Evolutionary conservation across 2,888 invertebrate species (phyloP), one percentile per base, ranked within the genome.

Genomic region (Halocaridina rubra): DNA sequence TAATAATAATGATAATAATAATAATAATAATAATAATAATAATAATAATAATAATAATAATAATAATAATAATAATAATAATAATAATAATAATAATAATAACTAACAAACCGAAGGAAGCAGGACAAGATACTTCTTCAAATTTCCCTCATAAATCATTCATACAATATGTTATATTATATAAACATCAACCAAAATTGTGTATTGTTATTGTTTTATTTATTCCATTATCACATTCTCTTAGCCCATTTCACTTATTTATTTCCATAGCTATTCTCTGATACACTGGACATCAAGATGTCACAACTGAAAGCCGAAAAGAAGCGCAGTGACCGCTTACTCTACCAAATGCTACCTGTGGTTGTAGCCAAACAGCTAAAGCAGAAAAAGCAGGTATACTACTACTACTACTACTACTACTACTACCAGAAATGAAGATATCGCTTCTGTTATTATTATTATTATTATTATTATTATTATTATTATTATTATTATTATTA

Each of bases 301-400:
- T 93, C 94, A 80, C 96, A 96, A 90, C 90, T 97, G 89, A 95
- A 96, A 90, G 93, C 94, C 71, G 96, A 97, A 90, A 96, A 96
- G 89, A 94, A 94, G 88, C 93, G 96, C 89, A 96, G 96, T 89
- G 96, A 97, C 90, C 94, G 95, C 0, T 91, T 97, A n/a, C 92
- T 97, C 0, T 95, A 96, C 90, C 96, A 96, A 91, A 96, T 96
- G 96, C 90, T 97, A 74, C 96, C 96, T 0, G 94, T 95, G 0
- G 95, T 95, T 89, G 96, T 97, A 0, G 96, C 96, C 0, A 95
- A 95, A 89, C 96, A 96, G 90, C 91, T 96, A 77, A 96, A 96
- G 90, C 80, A 84, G 57, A 81, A 75, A 32, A 78, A 79, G 29
- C 72, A 81, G 64, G 86, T 84, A 61, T n/a, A n/a, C n/a, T n/a